Base-by-base conservation (phyloP, 2,797 vertebrate genomes). In the Macrochelys suwanniensis region DNA sequence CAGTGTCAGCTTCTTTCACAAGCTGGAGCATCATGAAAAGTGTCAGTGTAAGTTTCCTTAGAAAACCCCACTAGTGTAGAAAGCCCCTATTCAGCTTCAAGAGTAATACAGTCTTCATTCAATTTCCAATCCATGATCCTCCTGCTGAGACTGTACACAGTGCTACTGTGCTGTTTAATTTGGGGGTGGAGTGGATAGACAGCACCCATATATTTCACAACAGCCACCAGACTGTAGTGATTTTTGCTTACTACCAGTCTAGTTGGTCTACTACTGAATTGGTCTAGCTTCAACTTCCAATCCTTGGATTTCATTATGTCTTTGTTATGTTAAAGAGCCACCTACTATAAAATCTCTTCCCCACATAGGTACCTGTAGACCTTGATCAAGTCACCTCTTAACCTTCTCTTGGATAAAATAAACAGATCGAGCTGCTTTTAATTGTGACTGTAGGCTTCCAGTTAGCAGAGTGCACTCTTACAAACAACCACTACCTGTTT, bases 111-210 rank as follows among this genome's bases (percentile, higher is more conserved):
- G 3, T 91, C 80, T 45, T 83, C 76, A 56, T 26, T 93, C 1
- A 0, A 82, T 71, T 80, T 91, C 94, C 28, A 77, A 33, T 37
- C 51, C 23, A n/a, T 88, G 87, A 31, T n/a, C 93, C 88, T 85
- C 9, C 28, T 53, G 16, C 31, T 19, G 33, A 15, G 56, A 42
- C 77, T 85, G 54, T 57, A 89, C 15, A 68, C 76, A 49, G n/a
- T 10, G 74, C 13, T 74, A 81, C 90, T 96, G 68, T 51, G 21
- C 85, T 90, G 87, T 42, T 37, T 80, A 82, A 37, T 3, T 7
- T 79, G 80, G 90, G 51, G 19, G 54, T 92, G 50, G 57, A 89
- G 87, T 47, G 94, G 92, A 78, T 85, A 89, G 47, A n/a, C 65
- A 53, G 93, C 33, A 33, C 28, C 80, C 59, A 16, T 85, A 90